Evolutionary conservation across 2,888 invertebrate genomes (phyloP), one percentile per base, ranked within the genome.

Genomic region (Chironomus riparius): DNA sequence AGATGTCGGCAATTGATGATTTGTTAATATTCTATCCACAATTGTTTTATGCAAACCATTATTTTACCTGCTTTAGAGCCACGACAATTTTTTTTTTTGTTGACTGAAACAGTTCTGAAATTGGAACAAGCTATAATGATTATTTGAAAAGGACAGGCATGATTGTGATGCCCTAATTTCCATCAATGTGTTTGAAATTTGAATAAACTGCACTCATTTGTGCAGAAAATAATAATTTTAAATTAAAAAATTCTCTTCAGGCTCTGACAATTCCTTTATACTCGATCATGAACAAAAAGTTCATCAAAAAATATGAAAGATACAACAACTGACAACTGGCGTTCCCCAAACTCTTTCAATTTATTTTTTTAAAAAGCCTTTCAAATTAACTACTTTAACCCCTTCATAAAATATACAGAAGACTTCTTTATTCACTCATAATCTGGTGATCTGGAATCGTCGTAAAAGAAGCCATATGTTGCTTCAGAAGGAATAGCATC

Each of bases 391-490:
- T 56, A 65, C 21, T 24, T 65, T 65, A 65, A 65, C 65, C 65
- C 65, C 24, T 65, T 24, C 65, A 65, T 65, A 65, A 65, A 65
- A 65, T 2, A 24, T 24, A 21, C 65, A 24, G 21, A 65, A 21
- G 21, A 65, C 65, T 65, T 65, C 65, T 24, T 56, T 56, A 56
- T 56, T 56, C 65, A 24, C 65, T 47, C 38, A 68, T 62, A 61
- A 72, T 72, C 72, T 72, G 10, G 12, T 70, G 72, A 56, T 72
- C 72, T 62, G 72, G 50, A 72, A 12, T 38, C 68, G 21, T 72
- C 72, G 50, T 28, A 18, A 56, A 24, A 28, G 50, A 62, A 72
- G 50, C 72, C 72, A 72, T 72, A 72, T 72, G 72, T 72, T 72
- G 61, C 70, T 21, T 5, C 10, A 38, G 38, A 38, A 38, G 38